Evolutionary conservation across 2,797 vertebrate species (phyloP).

Genomic region (Sebastolobus alascanus): DNA sequence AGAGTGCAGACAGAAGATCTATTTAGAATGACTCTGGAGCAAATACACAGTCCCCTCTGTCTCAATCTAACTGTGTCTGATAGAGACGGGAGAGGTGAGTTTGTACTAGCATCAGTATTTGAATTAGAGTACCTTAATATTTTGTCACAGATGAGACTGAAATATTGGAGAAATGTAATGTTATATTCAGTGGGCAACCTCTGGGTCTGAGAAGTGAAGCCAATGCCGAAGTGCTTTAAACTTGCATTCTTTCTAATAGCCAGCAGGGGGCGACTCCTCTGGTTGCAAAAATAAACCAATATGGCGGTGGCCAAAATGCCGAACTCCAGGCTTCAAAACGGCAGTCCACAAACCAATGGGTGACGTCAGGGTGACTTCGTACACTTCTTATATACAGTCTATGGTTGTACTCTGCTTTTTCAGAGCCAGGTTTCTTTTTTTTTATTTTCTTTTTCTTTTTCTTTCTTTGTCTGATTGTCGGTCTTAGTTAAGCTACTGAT

Average conservation of each 20-base stretch:
- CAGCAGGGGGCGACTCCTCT: too few species aligned
- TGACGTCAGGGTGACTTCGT: too few species aligned
- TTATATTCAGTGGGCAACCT: too few species aligned
- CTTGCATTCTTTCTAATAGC: too few species aligned
- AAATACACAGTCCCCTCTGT: conserved; percentile 11
- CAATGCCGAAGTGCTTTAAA: too few species aligned
- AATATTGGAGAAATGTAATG: not conserved
- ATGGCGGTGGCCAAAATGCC: too few species aligned
- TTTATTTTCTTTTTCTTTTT: not conserved
- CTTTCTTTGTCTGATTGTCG: not conserved
- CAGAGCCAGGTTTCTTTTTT: not conserved
- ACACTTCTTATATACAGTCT: too few species aligned
- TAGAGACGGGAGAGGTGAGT: not conserved
- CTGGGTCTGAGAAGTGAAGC: too few species aligned
- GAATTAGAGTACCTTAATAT: not conserved
- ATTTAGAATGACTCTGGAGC: conserved; percentile 37
- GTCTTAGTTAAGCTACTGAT: not conserved
- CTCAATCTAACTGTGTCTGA: conserved; percentile 32
- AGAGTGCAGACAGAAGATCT: conserved; percentile 36
- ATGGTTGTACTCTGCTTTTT: not conserved
- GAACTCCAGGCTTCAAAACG: too few species aligned
- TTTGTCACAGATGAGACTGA: not conserved
- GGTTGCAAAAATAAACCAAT: too few species aligned
- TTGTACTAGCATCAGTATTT: not conserved
- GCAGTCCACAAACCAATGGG: too few species aligned